Evolutionary conservation across 1,140 invertebrate species (phyloP).

Genomic region (Akabosia matsudoensis): DNA sequence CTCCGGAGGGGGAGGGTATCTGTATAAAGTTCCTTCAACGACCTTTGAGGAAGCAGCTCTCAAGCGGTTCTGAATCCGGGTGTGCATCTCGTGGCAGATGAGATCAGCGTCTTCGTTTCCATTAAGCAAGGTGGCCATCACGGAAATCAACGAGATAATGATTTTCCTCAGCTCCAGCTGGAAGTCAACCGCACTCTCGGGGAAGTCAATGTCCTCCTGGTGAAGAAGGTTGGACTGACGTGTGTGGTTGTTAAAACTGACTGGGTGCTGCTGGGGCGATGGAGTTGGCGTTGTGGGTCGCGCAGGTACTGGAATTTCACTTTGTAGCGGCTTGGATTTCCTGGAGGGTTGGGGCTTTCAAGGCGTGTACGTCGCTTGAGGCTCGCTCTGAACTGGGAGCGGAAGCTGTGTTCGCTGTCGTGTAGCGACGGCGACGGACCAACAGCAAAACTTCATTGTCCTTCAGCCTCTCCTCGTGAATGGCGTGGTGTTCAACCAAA

Average conservation of each 20-base stretch:
- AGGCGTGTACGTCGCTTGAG: slow-evolving; percentile 46
- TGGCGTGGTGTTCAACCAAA: slow-evolving; percentile 34
- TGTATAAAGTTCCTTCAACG: slow-evolving; percentile 21
- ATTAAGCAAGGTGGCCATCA: slow-evolving; percentile 60
- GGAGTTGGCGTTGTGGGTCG: background rate
- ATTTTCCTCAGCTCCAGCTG: slow-evolving; percentile 63
- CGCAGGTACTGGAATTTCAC: slow-evolving; percentile 47
- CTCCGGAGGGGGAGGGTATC: slow-evolving; percentile 44
- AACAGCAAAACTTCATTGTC: slow-evolving; percentile 40
- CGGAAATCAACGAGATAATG: slow-evolving; percentile 62
- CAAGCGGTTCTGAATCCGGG: slow-evolving; percentile 47
- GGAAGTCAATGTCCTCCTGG: slow-evolving; percentile 12
- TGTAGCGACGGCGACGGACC: slow-evolving; percentile 16
- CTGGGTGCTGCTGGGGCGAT: slow-evolving; percentile 34
- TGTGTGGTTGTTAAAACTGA: too few species aligned
- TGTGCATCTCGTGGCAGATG: slow-evolving; percentile 53
- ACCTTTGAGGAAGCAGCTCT: slow-evolving; percentile 44
- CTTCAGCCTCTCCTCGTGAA: slow-evolving; percentile 41
- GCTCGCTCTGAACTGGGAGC: background rate
- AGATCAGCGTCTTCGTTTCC: slow-evolving; percentile 58
- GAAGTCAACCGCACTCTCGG: slow-evolving; percentile 54
- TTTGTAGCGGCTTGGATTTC: slow-evolving; percentile 52
- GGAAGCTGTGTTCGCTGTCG: background rate
- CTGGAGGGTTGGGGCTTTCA: slow-evolving; percentile 53
- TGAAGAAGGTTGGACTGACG: slow-evolving; percentile 51